These are phyloP conservation scores for Ctenodactylus gundi DNA, from an alignment of 2,113 vertebrate species.

Conservation along the genomic window DNA sequence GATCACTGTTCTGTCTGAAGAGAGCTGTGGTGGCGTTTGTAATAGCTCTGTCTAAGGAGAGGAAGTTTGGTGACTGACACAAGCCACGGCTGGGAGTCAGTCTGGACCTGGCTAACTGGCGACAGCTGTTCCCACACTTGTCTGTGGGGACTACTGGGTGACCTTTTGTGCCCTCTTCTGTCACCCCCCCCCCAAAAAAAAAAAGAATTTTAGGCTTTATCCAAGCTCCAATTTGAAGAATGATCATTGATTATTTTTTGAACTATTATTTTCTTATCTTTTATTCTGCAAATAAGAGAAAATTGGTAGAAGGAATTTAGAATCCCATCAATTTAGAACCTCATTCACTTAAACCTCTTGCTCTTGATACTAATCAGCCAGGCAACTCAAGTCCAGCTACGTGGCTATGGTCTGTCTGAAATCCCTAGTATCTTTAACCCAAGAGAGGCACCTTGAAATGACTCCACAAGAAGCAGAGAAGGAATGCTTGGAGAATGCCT, in stretches of 20 bases:
- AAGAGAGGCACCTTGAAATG: neutral
- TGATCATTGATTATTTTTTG: neutral
- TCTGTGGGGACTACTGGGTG: slow-evolving; percentile 32
- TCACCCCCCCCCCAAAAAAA: too few relatives aligned
- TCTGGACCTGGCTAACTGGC: slow-evolving; percentile 43
- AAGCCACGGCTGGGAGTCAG: slow-evolving; percentile 37
- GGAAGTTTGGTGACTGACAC: slow-evolving; percentile 73
- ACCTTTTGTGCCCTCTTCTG: slow-evolving; percentile 32
- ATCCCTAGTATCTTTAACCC: neutral
- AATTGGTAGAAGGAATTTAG: neutral
- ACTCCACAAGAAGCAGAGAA: neutral
- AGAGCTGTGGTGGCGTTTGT: slow-evolving; percentile 55
- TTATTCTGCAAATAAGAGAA: slow-evolving; percentile 14
- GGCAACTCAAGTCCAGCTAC: rapidly evolving
- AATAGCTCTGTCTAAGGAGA: slow-evolving; percentile 64
- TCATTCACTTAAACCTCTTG: neutral
- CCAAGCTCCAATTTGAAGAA: slow-evolving; percentile 28
- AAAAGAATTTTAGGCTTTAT: neutral
- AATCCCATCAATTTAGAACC: neutral
- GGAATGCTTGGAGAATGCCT: neutral
- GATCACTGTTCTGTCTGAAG: slow-evolving; percentile 13
- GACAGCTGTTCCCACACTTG: slow-evolving; percentile 48
- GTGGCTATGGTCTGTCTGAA: neutral
- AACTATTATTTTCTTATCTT: neutral
- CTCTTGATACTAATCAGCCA: neutral